Conservation (phyloP, 2,113 vertebrate genomes). For the Marmota flaviventris region DNA sequence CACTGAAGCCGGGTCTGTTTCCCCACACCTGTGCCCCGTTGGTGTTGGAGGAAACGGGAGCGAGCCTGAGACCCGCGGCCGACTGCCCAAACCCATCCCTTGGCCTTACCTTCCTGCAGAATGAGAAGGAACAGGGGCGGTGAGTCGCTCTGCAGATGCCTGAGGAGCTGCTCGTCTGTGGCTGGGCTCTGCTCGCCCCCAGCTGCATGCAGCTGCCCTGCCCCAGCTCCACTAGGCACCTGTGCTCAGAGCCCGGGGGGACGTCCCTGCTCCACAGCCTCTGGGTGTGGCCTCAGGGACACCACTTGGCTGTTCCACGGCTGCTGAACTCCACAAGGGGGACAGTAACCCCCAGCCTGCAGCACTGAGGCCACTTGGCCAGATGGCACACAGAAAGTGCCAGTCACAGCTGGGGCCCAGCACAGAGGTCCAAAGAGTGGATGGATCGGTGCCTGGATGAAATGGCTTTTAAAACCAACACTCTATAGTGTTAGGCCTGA, state of each 20-base stretch:
- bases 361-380: background rate
- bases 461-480: background rate
- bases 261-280: background rate
- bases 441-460: background rate
- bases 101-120: background rate
- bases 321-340: background rate
- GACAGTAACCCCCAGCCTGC: too few relatives aligned
- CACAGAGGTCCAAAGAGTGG: background rate
- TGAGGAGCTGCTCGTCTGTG: fast-evolving
- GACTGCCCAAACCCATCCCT: background rate
- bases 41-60: fast-evolving
- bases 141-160: too few relatives aligned
- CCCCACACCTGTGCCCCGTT: background rate
- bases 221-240: background rate
- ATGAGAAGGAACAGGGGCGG: background rate
- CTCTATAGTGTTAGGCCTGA: background rate
- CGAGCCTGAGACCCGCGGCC: background rate
- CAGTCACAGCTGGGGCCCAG: too few relatives aligned
- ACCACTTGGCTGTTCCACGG: background rate
- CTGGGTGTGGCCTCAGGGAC: background rate
- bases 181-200: background rate
- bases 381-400: background rate
- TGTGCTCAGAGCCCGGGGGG: background rate
- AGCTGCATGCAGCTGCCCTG: too few relatives aligned
- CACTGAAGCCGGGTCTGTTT: too few relatives aligned